A percentile compares a stretch with the other conserved stretches of the same genome.
Evolutionary conservation across 2,797 vertebrate genomes (phyloP).

Genomic region (Helarctos malayanus): DNA sequence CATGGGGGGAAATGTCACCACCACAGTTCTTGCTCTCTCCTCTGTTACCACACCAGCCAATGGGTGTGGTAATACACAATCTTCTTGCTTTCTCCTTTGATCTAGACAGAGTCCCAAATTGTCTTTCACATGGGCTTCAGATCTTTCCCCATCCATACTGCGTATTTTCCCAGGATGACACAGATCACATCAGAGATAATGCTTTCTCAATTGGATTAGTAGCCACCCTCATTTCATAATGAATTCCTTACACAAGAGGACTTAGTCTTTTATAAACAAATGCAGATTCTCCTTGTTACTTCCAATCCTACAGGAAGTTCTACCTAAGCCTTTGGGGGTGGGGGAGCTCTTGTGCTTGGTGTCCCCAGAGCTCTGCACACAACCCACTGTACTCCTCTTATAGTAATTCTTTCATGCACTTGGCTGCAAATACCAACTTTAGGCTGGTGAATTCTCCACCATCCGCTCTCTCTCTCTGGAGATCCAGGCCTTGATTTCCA

Average conservation of each 20-base stretch:
- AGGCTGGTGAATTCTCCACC: not conserved
- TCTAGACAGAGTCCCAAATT: not conserved
- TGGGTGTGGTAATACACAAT: not conserved
- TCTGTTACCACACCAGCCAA: not conserved
- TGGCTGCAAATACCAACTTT: not conserved
- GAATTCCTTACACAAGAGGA: not conserved
- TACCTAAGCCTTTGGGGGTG: not conserved
- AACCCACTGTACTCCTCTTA: not conserved
- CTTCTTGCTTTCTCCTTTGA: not conserved
- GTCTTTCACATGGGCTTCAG: not conserved
- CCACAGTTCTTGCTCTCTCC: not conserved
- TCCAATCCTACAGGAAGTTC: not conserved
- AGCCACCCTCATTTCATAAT: not conserved
- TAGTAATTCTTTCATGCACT: no score
- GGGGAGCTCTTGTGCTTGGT: not conserved
- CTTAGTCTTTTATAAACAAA: not conserved
- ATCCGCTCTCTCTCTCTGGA: not conserved
- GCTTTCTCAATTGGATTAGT: not conserved
- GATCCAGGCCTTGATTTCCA: not conserved
- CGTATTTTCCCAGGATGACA: not conserved
- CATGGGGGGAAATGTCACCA: accelerated
- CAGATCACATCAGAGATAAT: not conserved
- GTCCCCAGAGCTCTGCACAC: not conserved
- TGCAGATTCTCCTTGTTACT: not conserved
- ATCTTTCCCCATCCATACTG: not conserved